Evolutionary conservation across 2,888 invertebrate species (phyloP).

Genomic region (Sepioteuthis lessoniana): DNA sequence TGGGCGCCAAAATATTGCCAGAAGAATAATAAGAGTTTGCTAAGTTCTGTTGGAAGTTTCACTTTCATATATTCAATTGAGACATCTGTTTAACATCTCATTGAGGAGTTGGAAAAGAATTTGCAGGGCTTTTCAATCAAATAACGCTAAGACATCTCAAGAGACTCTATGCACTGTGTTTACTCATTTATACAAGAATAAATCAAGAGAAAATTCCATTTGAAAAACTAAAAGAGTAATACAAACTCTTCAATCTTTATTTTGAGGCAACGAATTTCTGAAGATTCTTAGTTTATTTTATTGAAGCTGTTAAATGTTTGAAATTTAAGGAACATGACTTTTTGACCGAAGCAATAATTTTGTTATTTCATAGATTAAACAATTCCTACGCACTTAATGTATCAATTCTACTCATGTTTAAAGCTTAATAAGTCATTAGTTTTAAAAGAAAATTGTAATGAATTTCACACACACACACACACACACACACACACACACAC

Average conservation of each 20-base stretch:
- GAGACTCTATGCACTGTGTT: neutral
- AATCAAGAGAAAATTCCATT: neutral
- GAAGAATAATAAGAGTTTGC: neutral
- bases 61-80: neutral
- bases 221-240: neutral
- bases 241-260: neutral
- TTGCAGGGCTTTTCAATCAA: neutral
- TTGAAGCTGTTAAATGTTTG: neutral
- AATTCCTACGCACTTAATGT: too few relatives aligned
- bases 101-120: neutral
- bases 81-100: neutral
- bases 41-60: neutral
- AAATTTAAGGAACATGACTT: neutral
- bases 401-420: too few relatives aligned
- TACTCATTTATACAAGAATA: neutral
- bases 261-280: neutral
- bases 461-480: too few relatives aligned
- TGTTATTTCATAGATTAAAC: too few relatives aligned
- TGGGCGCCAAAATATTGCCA: too few relatives aligned
- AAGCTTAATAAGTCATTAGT: too few relatives aligned
- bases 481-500: too few relatives aligned
- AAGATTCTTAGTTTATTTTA: neutral
- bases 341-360: neutral
- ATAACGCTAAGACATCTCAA: neutral
- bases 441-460: too few relatives aligned